These are phyloP conservation scores for Aradophagus sp. DNA, from an alignment of 1,140 invertebrate species.

Conservation along the genomic window DNA sequence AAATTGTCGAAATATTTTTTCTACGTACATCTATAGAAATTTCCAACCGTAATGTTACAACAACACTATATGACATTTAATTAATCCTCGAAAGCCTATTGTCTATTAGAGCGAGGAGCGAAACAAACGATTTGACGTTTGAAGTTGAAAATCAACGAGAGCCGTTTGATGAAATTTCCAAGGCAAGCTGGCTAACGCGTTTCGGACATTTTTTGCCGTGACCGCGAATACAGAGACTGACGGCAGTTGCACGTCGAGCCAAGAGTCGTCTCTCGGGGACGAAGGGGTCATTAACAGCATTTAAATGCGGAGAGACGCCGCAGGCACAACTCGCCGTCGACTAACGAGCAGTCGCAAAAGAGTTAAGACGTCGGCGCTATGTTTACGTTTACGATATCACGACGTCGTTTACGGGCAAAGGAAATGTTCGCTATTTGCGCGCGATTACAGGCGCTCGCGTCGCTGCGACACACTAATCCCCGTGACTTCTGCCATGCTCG, in stretches of 20 bases:
- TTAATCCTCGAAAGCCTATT: too few species aligned
- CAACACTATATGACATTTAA: too few species aligned
- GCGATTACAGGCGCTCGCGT: slow-evolving; percentile 55
- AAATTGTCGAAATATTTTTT: too few species aligned
- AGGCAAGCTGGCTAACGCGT: too few species aligned
- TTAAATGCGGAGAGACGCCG: slow-evolving; percentile 57
- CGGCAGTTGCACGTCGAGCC: slow-evolving; percentile 37
- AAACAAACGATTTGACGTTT: too few species aligned
- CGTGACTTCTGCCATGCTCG: too few species aligned
- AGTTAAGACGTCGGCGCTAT: slow-evolving; percentile 59
- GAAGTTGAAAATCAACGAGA: too few species aligned
- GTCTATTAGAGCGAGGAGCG: too few species aligned
- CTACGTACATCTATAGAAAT: too few species aligned
- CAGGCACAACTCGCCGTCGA: slow-evolving; percentile 56
- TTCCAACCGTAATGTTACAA: too few species aligned
- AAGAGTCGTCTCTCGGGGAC: slow-evolving; percentile 52
- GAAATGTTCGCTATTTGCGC: slow-evolving; percentile 62
- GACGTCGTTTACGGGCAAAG: slow-evolving; percentile 60
- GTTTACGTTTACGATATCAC: slow-evolving; percentile 63
- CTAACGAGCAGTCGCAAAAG: slow-evolving; percentile 62
- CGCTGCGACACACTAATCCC: slow-evolving; percentile 58
- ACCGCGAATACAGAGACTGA: slow-evolving; percentile 28
- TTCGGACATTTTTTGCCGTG: slow-evolving; percentile 33
- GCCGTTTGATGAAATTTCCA: too few species aligned
- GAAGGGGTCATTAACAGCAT: slow-evolving; percentile 63